Evolutionary conservation across 2,113 vertebrate species (phyloP), one percentile per base, ranked within the genome.

Genomic region (Heteronetta atricapilla): DNA sequence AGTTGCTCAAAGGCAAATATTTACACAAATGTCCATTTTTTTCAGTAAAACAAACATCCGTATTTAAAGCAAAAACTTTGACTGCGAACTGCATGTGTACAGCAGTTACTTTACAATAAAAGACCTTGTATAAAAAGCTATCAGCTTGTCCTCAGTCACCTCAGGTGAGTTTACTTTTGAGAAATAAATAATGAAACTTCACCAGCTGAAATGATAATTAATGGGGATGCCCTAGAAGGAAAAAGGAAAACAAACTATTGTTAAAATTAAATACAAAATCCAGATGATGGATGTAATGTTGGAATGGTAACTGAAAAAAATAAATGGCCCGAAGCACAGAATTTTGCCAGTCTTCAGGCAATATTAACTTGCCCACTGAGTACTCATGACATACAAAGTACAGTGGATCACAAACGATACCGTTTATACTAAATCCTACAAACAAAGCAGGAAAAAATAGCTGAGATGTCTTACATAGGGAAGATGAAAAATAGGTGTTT

Each of bases 91-190:
- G 15, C 20, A 12, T 25, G 11, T 60, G 58, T 72, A 34, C 85
- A 81, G 70, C 70, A 78, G 62, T 50, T 96, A 90, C 26, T 73
- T 91, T 81, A 90, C 69, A 93, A 94, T 67, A 89, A 89, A 95
- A 91, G 46, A 73, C 26, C 3, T 12, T 13, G 48, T 26, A 84
- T 77, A 82, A 95, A 96, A 95, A 95, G 38, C 59, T 67, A 89
- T 64, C 88, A 90, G 29, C 18, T 89, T 91, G 73, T 72, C 56
- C 93, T 91, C 60, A 67, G 64, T 75, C 89, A 96, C 77, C 73
- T 95, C 67, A 93, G 36, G 70, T 84, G 84, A 96, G 97, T 90
- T 94, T 94, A 70, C 59, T 86, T 96, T 73, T 91, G 62, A 89
- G 89, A 94, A 88, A 64, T 88, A 48, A 96, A 89, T 94, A 96